These are phyloP conservation scores for Agapornis roseicollis DNA, from an alignment of 2,113 vertebrate genomes.

Conservation along the genomic window DNA sequence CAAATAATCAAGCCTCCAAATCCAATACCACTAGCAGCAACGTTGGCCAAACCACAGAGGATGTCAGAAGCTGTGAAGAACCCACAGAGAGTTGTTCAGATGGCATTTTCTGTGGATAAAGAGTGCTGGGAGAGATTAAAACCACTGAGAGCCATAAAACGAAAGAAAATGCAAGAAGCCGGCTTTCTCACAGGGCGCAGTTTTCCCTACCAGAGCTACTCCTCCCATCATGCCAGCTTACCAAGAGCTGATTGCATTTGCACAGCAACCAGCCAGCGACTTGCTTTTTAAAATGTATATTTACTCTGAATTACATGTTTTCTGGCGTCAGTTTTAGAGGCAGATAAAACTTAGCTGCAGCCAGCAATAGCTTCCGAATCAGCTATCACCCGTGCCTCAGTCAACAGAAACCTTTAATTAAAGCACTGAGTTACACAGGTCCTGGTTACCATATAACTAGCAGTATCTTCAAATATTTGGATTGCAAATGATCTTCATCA, in stretches of 20 bases:
- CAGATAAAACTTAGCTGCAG: neutral
- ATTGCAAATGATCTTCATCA: slow-evolving; percentile 14
- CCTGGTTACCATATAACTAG: slow-evolving; percentile 44
- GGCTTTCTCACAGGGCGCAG: neutral
- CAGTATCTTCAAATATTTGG: slow-evolving; percentile 38
- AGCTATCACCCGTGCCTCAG: slow-evolving; percentile 5
- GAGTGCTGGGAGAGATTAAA: neutral
- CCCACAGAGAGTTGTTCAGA: neutral
- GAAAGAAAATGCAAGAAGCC: neutral
- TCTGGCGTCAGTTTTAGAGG: neutral
- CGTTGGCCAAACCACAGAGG: neutral
- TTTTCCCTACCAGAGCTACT: neutral
- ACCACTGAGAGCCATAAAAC: neutral
- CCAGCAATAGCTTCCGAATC: neutral
- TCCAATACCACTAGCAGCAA: neutral
- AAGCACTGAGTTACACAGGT: neutral
- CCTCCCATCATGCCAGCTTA: neutral
- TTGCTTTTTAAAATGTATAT: neutral
- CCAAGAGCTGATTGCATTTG: neutral
- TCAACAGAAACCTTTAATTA: slow-evolving; percentile 61
- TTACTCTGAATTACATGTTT: slow-evolving; percentile 9
- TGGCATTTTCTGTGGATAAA: neutral
- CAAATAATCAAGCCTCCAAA: neutral
- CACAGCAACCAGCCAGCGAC: neutral
- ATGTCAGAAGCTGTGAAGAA: neutral